Base-by-base conservation (phyloP, 2,113 vertebrate species). In the Proterorhinus semilunaris region DNA sequence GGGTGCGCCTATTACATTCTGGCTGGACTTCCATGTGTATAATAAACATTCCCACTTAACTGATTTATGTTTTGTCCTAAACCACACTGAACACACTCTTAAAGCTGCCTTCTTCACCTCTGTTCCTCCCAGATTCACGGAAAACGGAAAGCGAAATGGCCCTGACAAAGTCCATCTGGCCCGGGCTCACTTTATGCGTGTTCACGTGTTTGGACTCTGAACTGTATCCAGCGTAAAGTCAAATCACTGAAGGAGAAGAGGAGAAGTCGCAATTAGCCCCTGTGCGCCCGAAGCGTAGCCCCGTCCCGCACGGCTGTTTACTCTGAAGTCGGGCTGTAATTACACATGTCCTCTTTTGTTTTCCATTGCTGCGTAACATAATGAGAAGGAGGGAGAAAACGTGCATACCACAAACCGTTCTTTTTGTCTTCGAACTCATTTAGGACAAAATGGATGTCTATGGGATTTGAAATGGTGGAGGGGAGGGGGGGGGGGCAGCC, bases 261-360 rank as follows among this genome's bases (percentile, higher is more conserved):
- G 80, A 71, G 72, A 79, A 12, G 27, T 86, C 77, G 76, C 85
- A 90, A 90, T 90, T 87, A 90, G 82, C 77, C 66, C 5, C 36
- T 77, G 10, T 54, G 52, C 55, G 85, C 88, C 79, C 27, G 82
- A 67, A 89, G 89, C 86, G 15, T 66, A 78, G 86, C 86, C 84
- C 64, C 76, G 17, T 77, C 68, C 75, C 78, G 67, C 46, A 61
- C 42, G 75, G 68, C 76, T 90, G 90, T 90, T 91, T 87, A 87
- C 65, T 73, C 84, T 86, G 85, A 76, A 85, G 84, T 90, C 84
- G 79, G 62, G 76, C 79, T 4, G 86, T 90, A 89, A 90, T 90
- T 90, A 90, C 89, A 91, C 80, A 85, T 90, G 90, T 89, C 83
- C 58, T 83, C 86, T 86, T 89, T 89, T 89, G 89, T 90, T 91